Evolutionary conservation across 2,113 vertebrate genomes (phyloP).

Genomic region (Eulemur rufifrons): DNA sequence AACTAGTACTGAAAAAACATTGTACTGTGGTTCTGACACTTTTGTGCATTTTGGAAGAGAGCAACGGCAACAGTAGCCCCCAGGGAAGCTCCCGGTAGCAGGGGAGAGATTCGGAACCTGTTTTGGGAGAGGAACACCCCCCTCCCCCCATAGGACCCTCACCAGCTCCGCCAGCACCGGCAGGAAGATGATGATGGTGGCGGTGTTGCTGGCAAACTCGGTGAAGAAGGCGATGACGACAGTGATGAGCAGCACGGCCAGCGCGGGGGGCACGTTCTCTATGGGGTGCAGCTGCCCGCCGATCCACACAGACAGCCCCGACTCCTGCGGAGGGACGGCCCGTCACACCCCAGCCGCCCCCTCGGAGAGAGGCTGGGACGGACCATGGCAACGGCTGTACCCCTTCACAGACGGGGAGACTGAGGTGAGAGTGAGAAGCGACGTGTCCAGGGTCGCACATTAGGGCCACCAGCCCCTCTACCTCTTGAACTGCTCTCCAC

Average conservation of each 20-base stretch:
- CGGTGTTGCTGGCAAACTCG: slow-evolving; percentile 98
- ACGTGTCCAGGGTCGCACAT: neutral
- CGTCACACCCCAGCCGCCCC: neutral
- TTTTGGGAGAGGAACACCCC: neutral
- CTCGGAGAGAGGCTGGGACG: neutral
- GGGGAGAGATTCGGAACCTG: neutral
- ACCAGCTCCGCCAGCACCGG: slow-evolving; percentile 96
- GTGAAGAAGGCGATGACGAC: slow-evolving; percentile 94
- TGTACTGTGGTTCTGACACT: neutral
- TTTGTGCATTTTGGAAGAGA: neutral
- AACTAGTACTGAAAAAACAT: accelerated
- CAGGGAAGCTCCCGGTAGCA: accelerated
- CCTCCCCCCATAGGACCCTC: slow-evolving; percentile 63
- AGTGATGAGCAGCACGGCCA: slow-evolving; percentile 93
- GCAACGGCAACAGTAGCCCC: neutral
- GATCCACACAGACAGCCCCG: slow-evolving; percentile 95
- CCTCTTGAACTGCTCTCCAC: neutral
- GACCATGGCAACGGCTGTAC: accelerated
- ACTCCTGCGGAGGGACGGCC: slow-evolving; percentile 86
- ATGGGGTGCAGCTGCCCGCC: slow-evolving; percentile 93
- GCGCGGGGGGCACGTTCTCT: slow-evolving; percentile 87
- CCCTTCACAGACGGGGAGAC: neutral
- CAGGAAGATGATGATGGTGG: slow-evolving; percentile 97
- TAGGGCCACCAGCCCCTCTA: neutral
- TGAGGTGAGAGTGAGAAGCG: neutral